Base-by-base conservation (phyloP, 2,888 invertebrate species). In the Scelioninae gen. 2 region DNA sequence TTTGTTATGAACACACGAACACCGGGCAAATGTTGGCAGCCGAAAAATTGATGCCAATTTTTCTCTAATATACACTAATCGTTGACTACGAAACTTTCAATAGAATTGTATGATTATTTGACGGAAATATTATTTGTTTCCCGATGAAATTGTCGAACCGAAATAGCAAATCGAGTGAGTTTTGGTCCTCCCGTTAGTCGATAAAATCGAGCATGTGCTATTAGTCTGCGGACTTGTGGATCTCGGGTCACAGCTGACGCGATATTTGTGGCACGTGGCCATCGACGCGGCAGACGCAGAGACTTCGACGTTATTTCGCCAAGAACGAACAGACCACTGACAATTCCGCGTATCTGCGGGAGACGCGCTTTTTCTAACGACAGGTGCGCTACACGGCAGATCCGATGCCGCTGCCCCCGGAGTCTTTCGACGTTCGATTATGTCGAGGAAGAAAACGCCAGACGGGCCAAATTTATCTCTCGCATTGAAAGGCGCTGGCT, bases 261-360 rank as follows among this genome's bases (percentile, higher is more conserved):
- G 68, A 63, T 69, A 73, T 65, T 65, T 57, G 61, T 61, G 69
- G 75, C 69, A 69, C 75, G 75, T 75, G 75, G 75, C 72, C 61
- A 43, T 65, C 52, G 63, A 46, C 16, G 25, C 46, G 41, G 52
- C 57, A 58, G 45, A 68, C 48, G 61, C 67, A 72, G 70, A 74
- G 70, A 74, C 48, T 35, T 50, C 50, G 41, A 41, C 45, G 69
- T 18, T 69, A 61, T 31, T 41, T 46, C 31, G 35, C 52, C 50
- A 37, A 52, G 39, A 46, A 35, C 39, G 53, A 64, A 60, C 65
- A 58, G 33, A 45, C 71, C 52, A 46, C 31, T 16, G 46, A 58
- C 50, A 63, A 65, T 50, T 53, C 52, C 41, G 61, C 65, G 61
- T 67, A 64, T 64, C 65, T 67, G 65, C 48, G 41, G 61, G 72